phyloP scores from a whole-genome alignment of 1,140 invertebrate species.

The Cotesia glomerata region DNA sequence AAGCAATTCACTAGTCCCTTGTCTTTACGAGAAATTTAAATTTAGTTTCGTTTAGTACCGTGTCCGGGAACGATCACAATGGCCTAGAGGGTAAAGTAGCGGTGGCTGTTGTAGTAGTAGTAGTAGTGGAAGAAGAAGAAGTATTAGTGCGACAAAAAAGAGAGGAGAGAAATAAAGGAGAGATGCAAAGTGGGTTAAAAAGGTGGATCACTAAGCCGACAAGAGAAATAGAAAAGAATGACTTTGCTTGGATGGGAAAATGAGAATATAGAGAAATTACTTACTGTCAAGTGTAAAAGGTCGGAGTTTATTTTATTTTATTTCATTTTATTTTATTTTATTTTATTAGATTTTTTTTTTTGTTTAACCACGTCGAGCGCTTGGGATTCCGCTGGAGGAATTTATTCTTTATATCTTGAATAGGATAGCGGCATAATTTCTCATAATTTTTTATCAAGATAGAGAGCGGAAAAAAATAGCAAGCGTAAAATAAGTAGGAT shows the following conservation, averaged over 20 bases:
- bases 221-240: constrained; percentile 34
- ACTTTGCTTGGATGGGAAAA: constrained; percentile 7
- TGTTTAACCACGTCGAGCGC: neutral
- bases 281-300: constrained; percentile 21
- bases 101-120: no score
- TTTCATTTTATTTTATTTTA: neutral
- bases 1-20: constrained; percentile 5
- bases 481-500: no score
- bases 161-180: neutral
- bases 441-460: constrained; percentile 3
- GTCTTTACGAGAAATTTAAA: constrained; percentile 22
- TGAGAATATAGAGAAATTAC: constrained; percentile 28
- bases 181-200: constrained; percentile 30
- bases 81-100: no score
- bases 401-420: neutral
- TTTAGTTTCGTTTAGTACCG: constrained; percentile 27
- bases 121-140: no score
- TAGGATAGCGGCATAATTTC: neutral
- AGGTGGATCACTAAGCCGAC: neutral
- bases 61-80: no score
- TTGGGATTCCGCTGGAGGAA: constrained; percentile 8
- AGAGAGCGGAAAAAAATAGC: no score
- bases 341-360: neutral
- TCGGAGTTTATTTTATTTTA: constrained; percentile 2
- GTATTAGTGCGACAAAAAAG: constrained; percentile 14